Evolutionary conservation across 2,113 vertebrate species (phyloP).

Genomic region (Meriones unguiculatus): DNA sequence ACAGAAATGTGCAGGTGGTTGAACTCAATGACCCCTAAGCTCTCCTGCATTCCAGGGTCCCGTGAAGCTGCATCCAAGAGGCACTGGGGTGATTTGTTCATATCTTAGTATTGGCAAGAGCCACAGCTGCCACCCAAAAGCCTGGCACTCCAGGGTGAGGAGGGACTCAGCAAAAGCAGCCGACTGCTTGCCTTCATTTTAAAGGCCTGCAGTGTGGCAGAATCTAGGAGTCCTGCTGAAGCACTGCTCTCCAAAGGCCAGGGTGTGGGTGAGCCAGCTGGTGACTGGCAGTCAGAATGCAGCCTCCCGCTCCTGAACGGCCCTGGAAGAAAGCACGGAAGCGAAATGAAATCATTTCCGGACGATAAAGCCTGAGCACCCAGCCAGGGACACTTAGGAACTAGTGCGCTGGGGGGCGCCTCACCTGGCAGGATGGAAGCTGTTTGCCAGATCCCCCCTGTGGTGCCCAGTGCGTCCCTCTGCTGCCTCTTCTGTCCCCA

Average conservation of each 20-base stretch:
- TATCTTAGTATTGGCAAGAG: constrained; percentile 20
- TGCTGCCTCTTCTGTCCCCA: not conserved
- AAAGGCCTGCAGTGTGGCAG: not conserved
- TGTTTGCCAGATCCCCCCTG: not conserved
- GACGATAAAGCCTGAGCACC: not conserved
- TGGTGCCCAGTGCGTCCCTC: not conserved
- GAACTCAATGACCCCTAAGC: constrained; percentile 41
- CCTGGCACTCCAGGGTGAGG: not conserved
- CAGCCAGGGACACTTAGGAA: not conserved
- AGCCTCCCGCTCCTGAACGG: not conserved
- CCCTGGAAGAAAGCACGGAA: constrained; percentile 17
- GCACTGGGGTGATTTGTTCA: constrained; percentile 50
- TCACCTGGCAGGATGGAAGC: not conserved
- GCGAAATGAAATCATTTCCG: constrained; percentile 38
- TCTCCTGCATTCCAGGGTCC: constrained; percentile 46
- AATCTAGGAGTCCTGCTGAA: not conserved
- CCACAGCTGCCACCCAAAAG: constrained; percentile 66
- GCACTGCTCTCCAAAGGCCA: constrained; percentile 11
- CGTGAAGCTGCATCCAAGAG: constrained; percentile 63
- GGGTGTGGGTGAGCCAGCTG: not conserved
- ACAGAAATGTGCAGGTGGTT: constrained; percentile 40
- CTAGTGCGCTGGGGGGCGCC: not conserved
- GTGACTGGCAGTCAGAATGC: constrained; percentile 15
- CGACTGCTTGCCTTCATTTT: constrained; percentile 4
- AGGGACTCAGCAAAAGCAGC: constrained; percentile 44